Evolutionary conservation across 53 echinoderm and acorn worm genomes (phyloP).

Genomic region (Mesocentrotus franciscanus): DNA sequence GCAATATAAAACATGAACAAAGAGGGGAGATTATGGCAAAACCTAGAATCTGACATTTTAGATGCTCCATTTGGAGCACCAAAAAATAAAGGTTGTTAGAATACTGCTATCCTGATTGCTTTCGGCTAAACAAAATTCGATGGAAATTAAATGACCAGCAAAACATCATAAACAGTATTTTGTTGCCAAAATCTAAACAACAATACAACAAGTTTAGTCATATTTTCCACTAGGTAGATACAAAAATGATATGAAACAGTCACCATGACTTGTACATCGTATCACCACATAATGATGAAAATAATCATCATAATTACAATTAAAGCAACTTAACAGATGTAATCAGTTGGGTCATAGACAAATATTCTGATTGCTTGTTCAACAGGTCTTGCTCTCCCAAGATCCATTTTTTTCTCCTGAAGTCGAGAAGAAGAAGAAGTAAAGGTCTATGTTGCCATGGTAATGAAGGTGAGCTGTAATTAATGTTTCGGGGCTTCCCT

Average conservation of each 20-base stretch:
- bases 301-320: not conserved
- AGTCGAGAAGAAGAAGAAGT: not conserved
- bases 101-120: not conserved
- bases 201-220: constrained; percentile 27
- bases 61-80: no score
- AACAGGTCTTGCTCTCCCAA: not conserved
- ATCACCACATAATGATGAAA: not conserved
- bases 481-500: constrained; percentile 86
- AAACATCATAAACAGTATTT: not conserved
- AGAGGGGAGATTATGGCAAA: no score
- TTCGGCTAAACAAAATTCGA: not conserved
- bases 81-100: no score
- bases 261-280: not conserved
- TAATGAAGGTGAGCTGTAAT: not conserved
- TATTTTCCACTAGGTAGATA: constrained; percentile 15
- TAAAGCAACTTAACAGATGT: not conserved
- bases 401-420: not conserved
- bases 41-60: no score
- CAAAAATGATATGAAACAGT: not conserved
- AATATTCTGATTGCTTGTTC: not conserved
- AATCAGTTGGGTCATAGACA: not conserved
- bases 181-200: not conserved
- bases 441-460: not conserved
- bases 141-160: not conserved
- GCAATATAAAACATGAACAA: no score